Base-by-base conservation (phyloP, 2,888 invertebrate genomes). In the Coenonympha arcania region DNA sequence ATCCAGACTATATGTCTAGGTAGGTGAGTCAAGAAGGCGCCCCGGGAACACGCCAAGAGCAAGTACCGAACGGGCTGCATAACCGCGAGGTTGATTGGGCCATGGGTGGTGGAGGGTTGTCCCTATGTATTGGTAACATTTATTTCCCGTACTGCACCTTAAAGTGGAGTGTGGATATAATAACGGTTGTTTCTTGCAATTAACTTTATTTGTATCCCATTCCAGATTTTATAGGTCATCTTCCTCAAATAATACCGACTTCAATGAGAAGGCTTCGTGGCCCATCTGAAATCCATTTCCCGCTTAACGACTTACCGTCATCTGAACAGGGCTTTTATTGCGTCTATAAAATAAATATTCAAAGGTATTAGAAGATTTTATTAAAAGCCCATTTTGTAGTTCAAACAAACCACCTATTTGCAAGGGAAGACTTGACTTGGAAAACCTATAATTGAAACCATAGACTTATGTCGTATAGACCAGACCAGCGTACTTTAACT, bases 211-310 rank as follows among this genome's bases (percentile, higher is more conserved):
- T 34, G 33, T 33, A 34, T 44, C 24, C 16, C 44, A 24, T 44
- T 44, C 11, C 15, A 34, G 24, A 15, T 44, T 43, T 43, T 44
- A 44, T 44, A 24, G 44, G 19, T 33, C 34, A 34, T 44, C 44
- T 34, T 26, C 16, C 16, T 24, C 11, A 9, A 33, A 34, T 34
- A 44, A 34, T 34, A 44, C n/a, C n/a, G n/a, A n/a, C 44, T 44
- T 44, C 24, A 44, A 11, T 34, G 15, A 44, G 30, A 24, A n/a
- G 24, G 34, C 34, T 43, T 43, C 19, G 19, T n/a, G 33, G 33
- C 16, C 44, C 34, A 34, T 34, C 44, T 24, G 24, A 44, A 34
- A 44, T 44, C 44, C 44, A 34, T 44, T 44, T 33, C n/a, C 34
- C 34, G 33, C 34, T 24, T 44, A 44, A 44, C 44, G 44, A 44